Base-by-base conservation (phyloP, 2,888 invertebrate genomes). In the Mythimna albipuncta region DNA sequence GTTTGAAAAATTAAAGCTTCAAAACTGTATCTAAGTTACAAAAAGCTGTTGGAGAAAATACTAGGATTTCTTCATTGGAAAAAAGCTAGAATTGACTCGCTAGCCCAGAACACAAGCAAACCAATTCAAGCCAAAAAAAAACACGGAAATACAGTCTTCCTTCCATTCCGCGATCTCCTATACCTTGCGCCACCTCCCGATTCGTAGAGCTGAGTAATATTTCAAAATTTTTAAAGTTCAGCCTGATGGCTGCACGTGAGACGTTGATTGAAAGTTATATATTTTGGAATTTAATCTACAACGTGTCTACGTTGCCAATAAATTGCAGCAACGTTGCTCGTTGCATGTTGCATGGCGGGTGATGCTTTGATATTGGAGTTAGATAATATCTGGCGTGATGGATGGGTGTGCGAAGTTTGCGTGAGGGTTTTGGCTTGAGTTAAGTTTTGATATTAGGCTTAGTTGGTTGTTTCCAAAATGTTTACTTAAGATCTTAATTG, bases 181-280 rank as follows among this genome's bases (percentile, higher is more conserved):
- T 69, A 41, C 3, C 75, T 86, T 81, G 64, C 4, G 64, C 81
- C 87, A 77, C 1, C 52, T n/a, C 26, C 69, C 70, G 85, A 82
- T 85, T 81, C 83, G 77, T 86, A 82, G 83, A 89, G 87, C 89
- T 83, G 81, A 81, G 91, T 89, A 91, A 93, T 94, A 93, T 93
- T 93, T 94, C 93, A 93, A 93, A 86, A 90, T 90, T 93, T 94
- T 93, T 89, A 92, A 94, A 91, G 89, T 93, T 89, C 87, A 88
- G 87, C 85, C 82, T 86, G 88, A 89, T 87, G 84, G 82, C 63
- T 79, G 84, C 82, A 89, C 89, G 87, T 85, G 90, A 91, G 90
- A 92, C 88, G 91, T 89, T 92, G 92, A 93, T 93, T 92, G 93
- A 93, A 93, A 90, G 88, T 91, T 89, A 89, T 91, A 90, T 90